Conservation (phyloP, 2,888 invertebrate genomes). For the Muschampia plurimacula region DNA sequence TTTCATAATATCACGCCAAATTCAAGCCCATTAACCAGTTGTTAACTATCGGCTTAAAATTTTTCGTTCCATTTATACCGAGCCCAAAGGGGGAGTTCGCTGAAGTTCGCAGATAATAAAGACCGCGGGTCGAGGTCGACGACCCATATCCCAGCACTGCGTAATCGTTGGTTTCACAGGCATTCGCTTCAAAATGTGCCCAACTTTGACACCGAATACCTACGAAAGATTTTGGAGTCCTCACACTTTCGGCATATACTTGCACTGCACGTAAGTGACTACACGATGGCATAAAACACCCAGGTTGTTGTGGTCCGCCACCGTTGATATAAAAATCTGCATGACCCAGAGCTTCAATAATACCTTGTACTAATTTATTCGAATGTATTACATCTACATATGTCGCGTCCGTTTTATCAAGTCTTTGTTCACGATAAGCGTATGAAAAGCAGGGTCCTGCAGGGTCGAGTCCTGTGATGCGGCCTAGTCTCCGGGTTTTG, state of each 20-base stretch:
- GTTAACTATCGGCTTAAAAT: slow-evolving; percentile 50
- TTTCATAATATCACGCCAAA: slow-evolving; percentile 48
- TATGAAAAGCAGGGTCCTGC: slow-evolving; percentile 81
- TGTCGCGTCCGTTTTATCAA: slow-evolving; percentile 73
- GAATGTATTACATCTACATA: slow-evolving; percentile 81
- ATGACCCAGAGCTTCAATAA: slow-evolving; percentile 87
- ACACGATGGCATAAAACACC: slow-evolving; percentile 85
- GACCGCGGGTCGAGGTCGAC: slow-evolving; percentile 69
- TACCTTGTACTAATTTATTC: slow-evolving; percentile 77
- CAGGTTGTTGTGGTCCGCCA: slow-evolving; percentile 89
- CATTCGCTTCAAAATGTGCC: slow-evolving; percentile 69
- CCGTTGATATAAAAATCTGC: slow-evolving; percentile 91
- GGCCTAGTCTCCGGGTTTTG: slow-evolving; percentile 68
- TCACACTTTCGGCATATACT: slow-evolving; percentile 75
- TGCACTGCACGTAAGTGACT: slow-evolving; percentile 78
- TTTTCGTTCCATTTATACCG: slow-evolving; percentile 72
- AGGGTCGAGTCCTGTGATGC: slow-evolving; percentile 81
- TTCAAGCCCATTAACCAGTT: slow-evolving; percentile 61
- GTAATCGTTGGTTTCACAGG: slow-evolving; percentile 65
- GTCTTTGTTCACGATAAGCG: slow-evolving; percentile 71
- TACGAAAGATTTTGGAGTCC: slow-evolving; percentile 71
- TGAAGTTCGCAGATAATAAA: slow-evolving; percentile 74
- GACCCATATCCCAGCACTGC: slow-evolving; percentile 80
- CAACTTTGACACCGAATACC: slow-evolving; percentile 71
- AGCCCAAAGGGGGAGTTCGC: slow-evolving; percentile 70